Conservation (phyloP, 2,113 vertebrate species). For the Eurystomus gularis region DNA sequence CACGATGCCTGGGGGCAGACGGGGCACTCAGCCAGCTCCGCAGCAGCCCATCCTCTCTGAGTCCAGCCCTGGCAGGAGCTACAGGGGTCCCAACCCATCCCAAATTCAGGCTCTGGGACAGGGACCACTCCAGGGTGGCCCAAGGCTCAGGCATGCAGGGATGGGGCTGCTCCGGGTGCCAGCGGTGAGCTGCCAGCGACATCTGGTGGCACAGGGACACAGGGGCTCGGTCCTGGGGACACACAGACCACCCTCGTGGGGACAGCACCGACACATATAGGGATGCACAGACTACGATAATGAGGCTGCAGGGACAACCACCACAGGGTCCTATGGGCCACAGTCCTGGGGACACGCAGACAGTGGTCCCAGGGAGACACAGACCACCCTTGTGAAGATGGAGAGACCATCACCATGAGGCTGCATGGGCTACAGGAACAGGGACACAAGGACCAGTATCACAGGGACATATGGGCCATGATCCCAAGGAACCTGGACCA, state of each 20-base stretch:
- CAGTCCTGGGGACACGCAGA: background rate
- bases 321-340: fast-evolving
- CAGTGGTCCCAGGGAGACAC: background rate
- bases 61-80: background rate
- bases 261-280: background rate
- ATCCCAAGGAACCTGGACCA: background rate
- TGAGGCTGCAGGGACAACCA: background rate
- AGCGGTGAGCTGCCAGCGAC: slow-evolving; percentile 48
- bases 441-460: background rate
- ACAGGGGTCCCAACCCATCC: fast-evolving
- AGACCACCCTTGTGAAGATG: background rate
- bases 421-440: background rate
- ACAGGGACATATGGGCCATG: fast-evolving
- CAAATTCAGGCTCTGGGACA: background rate
- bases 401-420: fast-evolving
- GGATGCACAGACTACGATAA: background rate
- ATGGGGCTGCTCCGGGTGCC: background rate
- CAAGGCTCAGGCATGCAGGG: background rate
- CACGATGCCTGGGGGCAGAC: slow-evolving; percentile 81
- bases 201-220: slow-evolving; percentile 51
- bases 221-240: background rate
- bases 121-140: background rate
- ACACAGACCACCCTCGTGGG: background rate
- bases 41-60: background rate
- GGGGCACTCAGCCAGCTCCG: background rate